Evolutionary conservation across 1,140 invertebrate genomes (phyloP), one percentile per base, ranked within the genome.

Genomic region (Caerostris darwini): DNA sequence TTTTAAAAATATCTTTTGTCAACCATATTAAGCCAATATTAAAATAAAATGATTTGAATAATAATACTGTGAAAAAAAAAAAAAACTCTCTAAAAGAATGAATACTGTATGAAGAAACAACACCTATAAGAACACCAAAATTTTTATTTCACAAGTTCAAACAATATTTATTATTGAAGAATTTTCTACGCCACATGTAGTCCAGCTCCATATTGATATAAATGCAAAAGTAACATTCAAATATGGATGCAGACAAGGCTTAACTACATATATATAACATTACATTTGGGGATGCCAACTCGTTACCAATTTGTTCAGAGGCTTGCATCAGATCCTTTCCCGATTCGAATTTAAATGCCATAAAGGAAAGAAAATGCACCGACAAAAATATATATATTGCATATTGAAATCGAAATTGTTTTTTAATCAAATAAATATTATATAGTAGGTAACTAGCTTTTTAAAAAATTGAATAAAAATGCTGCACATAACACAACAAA

Each of bases 131-230:
- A 94, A 94, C 92, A 94, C 83, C 92, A 94, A 94, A 94, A 94
- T 94, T 77, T 92, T 94, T 94, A 94, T 94, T 94, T 94, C 92
- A 89, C 92, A 94, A 94, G 85, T 94, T 85, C 92, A 94, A 94
- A 94, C 86, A 94, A 94, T 94, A 89, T 82, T 93, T 59, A 93
- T 17, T 93, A 87, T 71, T 94, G 34, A 94, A 81, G 85, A 81
- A 7, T 94, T 94, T 82, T 81, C 82, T 93, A 93, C 14, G 83
- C 69, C 86, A 94, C 86, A 94, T 93, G 69, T 93, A 88, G 91
- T 92, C 86, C 86, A 88, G 85, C 92, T 88, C 69, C 69, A 88
- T 83, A 86, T 86, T 54, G 86, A 86, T 90, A 92, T 94, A 94
- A 94, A 94, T 94, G 92, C 92, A 94, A 61, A 64, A 93, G 83